Conservation (phyloP, 1,140 invertebrate genomes). For the Zaprionus tsacasi region DNA sequence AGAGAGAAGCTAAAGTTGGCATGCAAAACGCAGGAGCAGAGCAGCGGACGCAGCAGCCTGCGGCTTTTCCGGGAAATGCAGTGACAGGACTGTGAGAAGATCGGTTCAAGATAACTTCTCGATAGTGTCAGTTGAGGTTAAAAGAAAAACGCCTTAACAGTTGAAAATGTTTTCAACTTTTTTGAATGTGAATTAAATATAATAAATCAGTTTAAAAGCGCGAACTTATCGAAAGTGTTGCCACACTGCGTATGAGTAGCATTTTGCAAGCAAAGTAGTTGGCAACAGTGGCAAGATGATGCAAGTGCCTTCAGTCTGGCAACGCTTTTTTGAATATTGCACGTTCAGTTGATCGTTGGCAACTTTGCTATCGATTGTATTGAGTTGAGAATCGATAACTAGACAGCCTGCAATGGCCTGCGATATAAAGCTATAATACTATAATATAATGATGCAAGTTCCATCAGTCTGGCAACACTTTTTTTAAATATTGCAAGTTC, state of each 20-base stretch:
- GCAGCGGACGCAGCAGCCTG: not conserved
- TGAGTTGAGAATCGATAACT: not conserved
- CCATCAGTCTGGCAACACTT: not conserved
- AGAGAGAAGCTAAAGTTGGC: slow-evolving; percentile 25
- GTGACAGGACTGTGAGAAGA: slow-evolving; percentile 1
- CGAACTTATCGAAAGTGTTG: not conserved
- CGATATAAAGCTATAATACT: too few relatives aligned
- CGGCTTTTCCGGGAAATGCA: slow-evolving; percentile 14
- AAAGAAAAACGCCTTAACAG: too few relatives aligned
- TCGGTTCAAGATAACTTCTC: not conserved
- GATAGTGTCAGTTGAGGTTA: not conserved
- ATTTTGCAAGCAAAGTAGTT: not conserved
- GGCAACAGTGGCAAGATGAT: not conserved
- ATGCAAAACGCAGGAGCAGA: slow-evolving; percentile 16
- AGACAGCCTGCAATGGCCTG: too few relatives aligned
- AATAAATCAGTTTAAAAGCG: not conserved
- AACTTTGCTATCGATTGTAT: not conserved
- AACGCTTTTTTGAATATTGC: not conserved
- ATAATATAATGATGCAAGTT: too few relatives aligned
- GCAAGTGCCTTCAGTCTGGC: not conserved
- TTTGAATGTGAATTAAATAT: not conserved
- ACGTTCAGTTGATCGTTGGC: not conserved
- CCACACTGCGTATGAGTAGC: not conserved
- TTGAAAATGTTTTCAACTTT: not conserved
- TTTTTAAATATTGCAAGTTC: not conserved